Conservation (phyloP, 2,113 vertebrate species). For the Pterophyllum scalare region DNA sequence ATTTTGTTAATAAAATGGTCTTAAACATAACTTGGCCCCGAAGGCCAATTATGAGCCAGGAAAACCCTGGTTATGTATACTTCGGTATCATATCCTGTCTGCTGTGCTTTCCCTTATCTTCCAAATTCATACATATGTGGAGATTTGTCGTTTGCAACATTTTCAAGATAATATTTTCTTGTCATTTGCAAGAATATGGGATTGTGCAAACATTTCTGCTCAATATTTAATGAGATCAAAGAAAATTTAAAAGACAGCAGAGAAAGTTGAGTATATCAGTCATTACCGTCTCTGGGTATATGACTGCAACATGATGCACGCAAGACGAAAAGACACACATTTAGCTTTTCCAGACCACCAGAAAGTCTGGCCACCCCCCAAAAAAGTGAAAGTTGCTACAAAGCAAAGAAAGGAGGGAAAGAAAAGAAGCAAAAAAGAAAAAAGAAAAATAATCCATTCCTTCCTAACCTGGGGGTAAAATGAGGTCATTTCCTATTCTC, state of each 20-base stretch:
- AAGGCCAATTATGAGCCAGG: not conserved
- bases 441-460: conserved; percentile 75
- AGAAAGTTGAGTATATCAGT: not conserved
- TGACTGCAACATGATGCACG: conserved; percentile 13
- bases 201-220: not conserved
- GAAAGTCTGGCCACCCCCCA: not conserved
- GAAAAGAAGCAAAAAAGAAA: conserved; percentile 23
- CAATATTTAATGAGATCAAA: conserved; percentile 12
- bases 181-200: not conserved
- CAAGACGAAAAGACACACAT: conserved; percentile 1
- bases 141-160: not conserved
- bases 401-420: conserved; percentile 34
- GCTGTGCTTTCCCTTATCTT: not conserved
- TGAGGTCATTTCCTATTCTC: conserved; percentile 82
- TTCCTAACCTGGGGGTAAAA: conserved; percentile 76
- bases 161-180: not conserved
- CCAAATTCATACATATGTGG: not conserved
- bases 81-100: not conserved
- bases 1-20: not conserved
- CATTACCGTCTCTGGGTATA: not conserved
- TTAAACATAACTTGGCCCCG: not conserved
- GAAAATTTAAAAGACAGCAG: not conserved
- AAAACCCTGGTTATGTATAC: conserved; percentile 1
- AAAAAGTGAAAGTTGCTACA: conserved; percentile 35
- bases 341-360: conserved; percentile 45